phyloP scores from a whole-genome alignment of 64 coral and sea anemone species.

The Porites lutea region DNA sequence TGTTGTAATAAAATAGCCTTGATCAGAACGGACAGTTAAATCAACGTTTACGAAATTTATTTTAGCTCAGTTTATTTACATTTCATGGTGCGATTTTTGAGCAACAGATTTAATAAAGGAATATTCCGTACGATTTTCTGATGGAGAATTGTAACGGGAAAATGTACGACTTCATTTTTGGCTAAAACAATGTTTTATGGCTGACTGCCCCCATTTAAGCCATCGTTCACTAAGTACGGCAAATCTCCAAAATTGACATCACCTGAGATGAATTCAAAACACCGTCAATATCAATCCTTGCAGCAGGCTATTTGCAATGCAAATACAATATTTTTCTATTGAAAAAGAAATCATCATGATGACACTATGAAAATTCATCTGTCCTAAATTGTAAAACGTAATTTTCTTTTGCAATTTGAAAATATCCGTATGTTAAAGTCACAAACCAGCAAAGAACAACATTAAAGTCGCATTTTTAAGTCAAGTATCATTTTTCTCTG shows the following conservation, averaged over 20 bases:
- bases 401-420: not conserved
- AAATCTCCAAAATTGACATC: slow-evolving; percentile 30
- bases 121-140: no score
- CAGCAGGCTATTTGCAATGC: slow-evolving; percentile 15
- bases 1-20: no score
- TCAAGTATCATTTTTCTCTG: not conserved
- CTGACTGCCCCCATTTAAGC: not conserved
- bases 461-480: not conserved
- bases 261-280: not conserved
- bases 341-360: not conserved
- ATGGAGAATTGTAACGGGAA: no score
- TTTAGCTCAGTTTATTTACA: no score
- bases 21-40: no score
- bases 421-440: not conserved
- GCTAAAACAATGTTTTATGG: not conserved
- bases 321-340: slow-evolving; percentile 24
- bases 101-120: no score
- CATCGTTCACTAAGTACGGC: not conserved
- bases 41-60: no score
- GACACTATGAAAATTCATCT: not conserved
- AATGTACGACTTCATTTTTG: no score
- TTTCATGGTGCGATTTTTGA: no score
- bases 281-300: not conserved
- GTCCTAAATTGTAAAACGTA: not conserved
- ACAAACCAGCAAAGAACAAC: not conserved